Evolutionary conservation across 2,888 invertebrate species (phyloP).

Genomic region (Muschampia plurimacula): DNA sequence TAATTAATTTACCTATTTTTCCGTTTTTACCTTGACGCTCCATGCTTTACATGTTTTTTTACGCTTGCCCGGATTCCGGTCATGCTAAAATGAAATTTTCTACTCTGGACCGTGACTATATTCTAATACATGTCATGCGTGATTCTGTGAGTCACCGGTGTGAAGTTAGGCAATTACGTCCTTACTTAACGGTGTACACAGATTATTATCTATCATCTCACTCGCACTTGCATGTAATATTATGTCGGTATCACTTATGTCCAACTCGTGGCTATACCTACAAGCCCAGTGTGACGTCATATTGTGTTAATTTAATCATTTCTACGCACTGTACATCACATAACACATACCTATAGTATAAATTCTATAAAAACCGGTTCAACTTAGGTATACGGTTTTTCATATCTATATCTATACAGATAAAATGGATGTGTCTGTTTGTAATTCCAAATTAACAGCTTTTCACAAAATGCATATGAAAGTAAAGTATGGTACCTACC

Average conservation of each 20-base stretch:
- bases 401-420: too few relatives aligned
- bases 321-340: background rate
- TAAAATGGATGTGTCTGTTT: too few relatives aligned
- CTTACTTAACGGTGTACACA: slow-evolving; percentile 60
- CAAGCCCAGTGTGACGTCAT: slow-evolving; percentile 66
- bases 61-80: background rate
- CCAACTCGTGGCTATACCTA: slow-evolving; percentile 53
- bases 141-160: slow-evolving; percentile 65
- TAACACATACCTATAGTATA: background rate
- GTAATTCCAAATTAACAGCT: too few relatives aligned
- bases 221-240: slow-evolving; percentile 56
- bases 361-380: too few relatives aligned
- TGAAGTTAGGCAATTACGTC: slow-evolving; percentile 66
- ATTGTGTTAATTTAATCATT: slow-evolving; percentile 74
- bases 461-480: too few relatives aligned
- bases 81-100: slow-evolving; percentile 49
- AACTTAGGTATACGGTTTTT: too few relatives aligned
- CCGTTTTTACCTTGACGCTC: background rate
- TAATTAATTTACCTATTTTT: slow-evolving; percentile 1
- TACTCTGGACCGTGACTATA: slow-evolving; percentile 47
- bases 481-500: too few relatives aligned
- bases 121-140: slow-evolving; percentile 47
- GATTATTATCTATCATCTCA: slow-evolving; percentile 66
- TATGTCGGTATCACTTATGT: slow-evolving; percentile 64
- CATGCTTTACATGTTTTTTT: background rate